Percentiles rank a stretch among this genome's conserved stretches.
phyloP scores from a whole-genome alignment of 92 coral and sea anemone genomes.

The Anthopleura xanthogrammica region DNA sequence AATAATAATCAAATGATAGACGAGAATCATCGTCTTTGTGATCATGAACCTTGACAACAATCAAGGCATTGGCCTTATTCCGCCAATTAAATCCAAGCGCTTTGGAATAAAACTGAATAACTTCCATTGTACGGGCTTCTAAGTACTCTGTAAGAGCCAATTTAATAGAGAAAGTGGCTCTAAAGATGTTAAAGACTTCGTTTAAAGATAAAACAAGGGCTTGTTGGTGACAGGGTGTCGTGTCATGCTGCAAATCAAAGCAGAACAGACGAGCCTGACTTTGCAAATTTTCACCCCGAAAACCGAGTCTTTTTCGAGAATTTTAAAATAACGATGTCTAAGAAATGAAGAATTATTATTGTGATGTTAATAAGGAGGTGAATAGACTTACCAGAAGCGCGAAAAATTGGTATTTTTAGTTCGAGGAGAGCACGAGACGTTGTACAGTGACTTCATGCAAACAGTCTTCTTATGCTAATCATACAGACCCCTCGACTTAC shows the following conservation, averaged over 20 bases:
- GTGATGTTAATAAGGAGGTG: background rate
- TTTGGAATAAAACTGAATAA: background rate
- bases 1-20: constrained; percentile 5
- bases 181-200: background rate
- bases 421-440: background rate
- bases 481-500: background rate
- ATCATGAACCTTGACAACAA: constrained; percentile 28
- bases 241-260: constrained; percentile 4
- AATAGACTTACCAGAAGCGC: constrained; percentile 13
- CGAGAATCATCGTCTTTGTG: background rate
- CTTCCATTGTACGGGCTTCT: background rate
- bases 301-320: background rate
- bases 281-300: background rate
- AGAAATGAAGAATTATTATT: background rate
- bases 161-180: constrained; percentile 1
- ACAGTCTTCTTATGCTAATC: constrained; percentile 4
- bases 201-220: background rate
- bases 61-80: constrained; percentile 4
- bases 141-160: background rate
- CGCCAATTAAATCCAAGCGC: background rate
- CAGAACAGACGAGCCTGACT: background rate
- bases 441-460: background rate
- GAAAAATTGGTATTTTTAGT: background rate
- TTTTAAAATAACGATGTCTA: background rate
- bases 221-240: background rate